Evolutionary conservation across 1,140 invertebrate genomes (phyloP).

Genomic region (Drosophila sp.): DNA sequence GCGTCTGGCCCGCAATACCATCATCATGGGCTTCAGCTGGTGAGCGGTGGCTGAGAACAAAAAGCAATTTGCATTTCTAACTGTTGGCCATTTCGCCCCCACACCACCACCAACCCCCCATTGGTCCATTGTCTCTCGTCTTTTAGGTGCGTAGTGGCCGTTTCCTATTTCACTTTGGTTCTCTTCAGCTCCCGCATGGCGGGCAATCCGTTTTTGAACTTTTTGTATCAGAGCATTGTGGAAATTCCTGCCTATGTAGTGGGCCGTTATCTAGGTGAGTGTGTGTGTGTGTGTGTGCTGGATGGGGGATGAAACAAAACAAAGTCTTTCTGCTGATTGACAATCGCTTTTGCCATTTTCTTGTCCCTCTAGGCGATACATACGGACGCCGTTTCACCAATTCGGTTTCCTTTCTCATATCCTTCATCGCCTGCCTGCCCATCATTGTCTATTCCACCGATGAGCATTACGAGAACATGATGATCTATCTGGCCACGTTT

Average conservation of each 20-base stretch:
- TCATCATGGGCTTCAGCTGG: conserved; percentile 84
- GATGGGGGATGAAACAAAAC: conserved; percentile 27
- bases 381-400: conserved; percentile 85
- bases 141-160: conserved; percentile 85
- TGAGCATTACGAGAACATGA: conserved; percentile 76
- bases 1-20: conserved; percentile 85
- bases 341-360: conserved; percentile 21
- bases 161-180: conserved; percentile 86
- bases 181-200: conserved; percentile 86
- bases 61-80: conserved; percentile 73
- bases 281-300: not conserved
- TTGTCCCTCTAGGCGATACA: conserved; percentile 77
- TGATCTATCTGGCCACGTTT: conserved; percentile 84
- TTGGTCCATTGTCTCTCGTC: conserved; percentile 6
- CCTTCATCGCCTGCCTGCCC: conserved; percentile 83
- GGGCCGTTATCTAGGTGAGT: conserved; percentile 83
- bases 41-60: conserved; percentile 46
- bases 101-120: not conserved
- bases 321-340: conserved; percentile 41
- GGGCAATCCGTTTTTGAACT: conserved; percentile 89
- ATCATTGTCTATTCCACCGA: conserved; percentile 79
- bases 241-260: conserved; percentile 85
- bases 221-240: conserved; percentile 86
- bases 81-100: conserved; percentile 37
- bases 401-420: conserved; percentile 82